Base-by-base conservation (phyloP, 1,140 invertebrate species). In the Scylla paramamosain region DNA sequence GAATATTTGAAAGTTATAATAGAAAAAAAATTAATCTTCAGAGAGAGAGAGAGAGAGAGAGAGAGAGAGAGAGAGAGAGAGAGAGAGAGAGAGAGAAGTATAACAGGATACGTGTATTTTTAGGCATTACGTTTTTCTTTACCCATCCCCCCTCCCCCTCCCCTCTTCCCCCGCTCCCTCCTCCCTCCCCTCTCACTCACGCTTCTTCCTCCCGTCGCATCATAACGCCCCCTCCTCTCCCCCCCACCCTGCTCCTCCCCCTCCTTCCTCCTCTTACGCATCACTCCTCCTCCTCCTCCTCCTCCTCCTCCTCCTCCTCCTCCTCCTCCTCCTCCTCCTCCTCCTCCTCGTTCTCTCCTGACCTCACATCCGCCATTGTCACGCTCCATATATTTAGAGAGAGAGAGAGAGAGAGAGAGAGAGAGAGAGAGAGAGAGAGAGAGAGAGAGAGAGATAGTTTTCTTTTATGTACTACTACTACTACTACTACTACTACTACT, bases 261-360 rank as follows among this genome's bases (percentile, higher is more conserved):
- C 20, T 77, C 67, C 67, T 20, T n/a, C 20, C 67, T 77, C 67
- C 25, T n/a, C 67, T 20, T 20, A 77, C 67, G 20, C 12, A 77
- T 77, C 67, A 12, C 67, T n/a, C 20, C 67, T 77, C 67, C n/a
- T 25, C 67, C 67, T 77, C 67, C 67, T 77, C 67, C 67, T 77
- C 67, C 67, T 77, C 67, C 67, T 77, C 67, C 67, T 77, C 67
- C 67, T 77, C 67, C 67, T 77, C 67, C 59, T 67, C 59, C 59
- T 67, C 59, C 59, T 67, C 59, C 59, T 67, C 59, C 59, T 67
- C 59, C 59, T 48, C 46, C 46, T 67, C 59, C 59, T 67, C 59
- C 59, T 67, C 59, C 59, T 67, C 59, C 59, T 67, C 59, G 7
- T 67, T 16, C 59, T 67, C 59, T 16, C 20, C 59, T 16, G 7